A percentile compares a stretch with the other conserved stretches of the same genome.
Conservation (phyloP, 2,888 invertebrate species). For the Drosophila neonasuta region DNA sequence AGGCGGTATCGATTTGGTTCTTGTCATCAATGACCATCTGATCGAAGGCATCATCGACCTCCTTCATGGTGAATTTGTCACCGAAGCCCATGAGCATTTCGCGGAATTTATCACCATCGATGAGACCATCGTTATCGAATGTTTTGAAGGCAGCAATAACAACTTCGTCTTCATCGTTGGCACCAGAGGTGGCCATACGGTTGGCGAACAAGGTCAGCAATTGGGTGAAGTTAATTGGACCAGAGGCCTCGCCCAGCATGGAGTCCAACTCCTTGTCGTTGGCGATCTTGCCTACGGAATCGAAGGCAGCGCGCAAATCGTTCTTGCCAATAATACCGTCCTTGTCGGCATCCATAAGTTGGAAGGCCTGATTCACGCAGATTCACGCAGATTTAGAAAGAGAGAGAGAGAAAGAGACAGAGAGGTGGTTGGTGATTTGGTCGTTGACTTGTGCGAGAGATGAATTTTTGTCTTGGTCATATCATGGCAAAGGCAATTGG, state of each 20-base stretch:
- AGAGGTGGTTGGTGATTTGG: conserved; percentile 74
- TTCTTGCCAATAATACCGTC: conserved; percentile 95
- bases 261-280: conserved; percentile 95
- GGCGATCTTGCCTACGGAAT: conserved; percentile 94
- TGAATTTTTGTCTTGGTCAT: conserved; percentile 18
- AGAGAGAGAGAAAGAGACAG: conserved; percentile 64
- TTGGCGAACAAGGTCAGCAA: conserved; percentile 94
- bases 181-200: conserved; percentile 94
- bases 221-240: conserved; percentile 97
- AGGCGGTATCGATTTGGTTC: conserved; percentile 93
- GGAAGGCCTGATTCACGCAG: conserved; percentile 88
- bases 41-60: conserved; percentile 95
- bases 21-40: conserved; percentile 96
- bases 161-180: conserved; percentile 94
- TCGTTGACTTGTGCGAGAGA: conserved; percentile 50
- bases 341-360: conserved; percentile 97
- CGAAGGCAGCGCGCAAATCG: conserved; percentile 95
- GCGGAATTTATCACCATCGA: conserved; percentile 94
- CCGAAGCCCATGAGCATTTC: conserved; percentile 96
- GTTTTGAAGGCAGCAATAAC: conserved; percentile 95
- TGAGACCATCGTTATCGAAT: conserved; percentile 94
- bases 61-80: conserved; percentile 94
- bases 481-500: conserved; percentile 34
- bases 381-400: conserved; percentile 32
- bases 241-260: conserved; percentile 93